These are phyloP conservation scores for Cercocebus atys DNA, from an alignment of 2,113 vertebrate genomes.

Conservation along the genomic window DNA sequence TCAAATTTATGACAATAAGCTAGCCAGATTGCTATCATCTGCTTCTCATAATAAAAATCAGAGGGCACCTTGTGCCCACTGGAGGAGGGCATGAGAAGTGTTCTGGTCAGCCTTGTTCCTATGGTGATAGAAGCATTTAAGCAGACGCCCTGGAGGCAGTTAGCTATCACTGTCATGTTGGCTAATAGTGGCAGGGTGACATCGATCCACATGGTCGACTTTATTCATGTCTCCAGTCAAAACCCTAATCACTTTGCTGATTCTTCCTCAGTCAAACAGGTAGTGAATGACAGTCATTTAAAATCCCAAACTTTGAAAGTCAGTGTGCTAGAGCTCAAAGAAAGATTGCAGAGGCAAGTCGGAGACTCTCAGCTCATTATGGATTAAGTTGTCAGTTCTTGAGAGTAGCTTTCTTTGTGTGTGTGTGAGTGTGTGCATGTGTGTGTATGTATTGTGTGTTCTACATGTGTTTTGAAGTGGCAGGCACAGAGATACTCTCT, in stretches of 20 bases:
- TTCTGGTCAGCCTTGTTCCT: not conserved
- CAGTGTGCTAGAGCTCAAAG: not conserved
- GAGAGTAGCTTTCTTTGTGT: not conserved
- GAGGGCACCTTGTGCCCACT: not conserved
- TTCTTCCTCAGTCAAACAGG: constrained; percentile 28
- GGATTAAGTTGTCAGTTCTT: not conserved
- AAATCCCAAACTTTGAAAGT: constrained; percentile 37
- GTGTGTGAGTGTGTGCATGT: not conserved
- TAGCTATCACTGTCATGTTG: constrained; percentile 35
- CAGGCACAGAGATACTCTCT: not conserved
- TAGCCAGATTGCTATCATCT: not conserved
- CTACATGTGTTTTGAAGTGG: not conserved
- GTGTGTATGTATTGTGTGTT: not conserved
- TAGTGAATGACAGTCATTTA: constrained; percentile 50
- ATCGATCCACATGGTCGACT: constrained; percentile 50
- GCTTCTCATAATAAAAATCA: not conserved
- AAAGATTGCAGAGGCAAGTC: not conserved
- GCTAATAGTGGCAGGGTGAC: constrained; percentile 38
- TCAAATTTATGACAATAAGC: not conserved
- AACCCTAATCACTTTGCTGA: constrained; percentile 53
- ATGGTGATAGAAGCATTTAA: not conserved
- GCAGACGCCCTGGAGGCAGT: not conserved
- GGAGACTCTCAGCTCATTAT: not conserved
- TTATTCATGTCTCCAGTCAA: constrained; percentile 48
- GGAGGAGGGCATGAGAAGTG: not conserved